phyloP scores from a whole-genome alignment of 2,888 invertebrate genomes.

The Pardosa pseudoannulata region DNA sequence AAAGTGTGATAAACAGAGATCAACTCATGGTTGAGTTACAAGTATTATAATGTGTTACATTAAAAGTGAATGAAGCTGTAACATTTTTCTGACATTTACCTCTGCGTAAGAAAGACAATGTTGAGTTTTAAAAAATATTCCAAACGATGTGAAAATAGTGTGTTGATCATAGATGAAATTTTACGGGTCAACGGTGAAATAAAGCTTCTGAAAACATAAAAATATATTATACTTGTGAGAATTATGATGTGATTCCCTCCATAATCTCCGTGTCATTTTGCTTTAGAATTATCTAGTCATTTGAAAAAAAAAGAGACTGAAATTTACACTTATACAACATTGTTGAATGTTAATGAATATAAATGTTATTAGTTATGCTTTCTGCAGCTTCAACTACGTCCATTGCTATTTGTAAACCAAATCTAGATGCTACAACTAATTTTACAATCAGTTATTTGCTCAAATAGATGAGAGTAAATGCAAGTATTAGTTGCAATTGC shows the following conservation, averaged over 20 bases:
- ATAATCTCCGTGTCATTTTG: conserved; percentile 7
- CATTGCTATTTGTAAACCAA: background rate
- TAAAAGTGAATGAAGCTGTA: background rate
- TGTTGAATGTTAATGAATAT: background rate
- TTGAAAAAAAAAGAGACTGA: background rate
- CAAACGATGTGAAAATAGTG: background rate
- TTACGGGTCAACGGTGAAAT: background rate
- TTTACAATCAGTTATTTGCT: conserved; percentile 15
- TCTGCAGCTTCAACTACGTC: background rate
- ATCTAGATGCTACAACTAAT: background rate
- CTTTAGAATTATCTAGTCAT: background rate
- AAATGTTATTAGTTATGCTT: background rate
- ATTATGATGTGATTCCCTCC: conserved; percentile 11
- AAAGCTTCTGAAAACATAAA: background rate
- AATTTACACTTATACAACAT: background rate
- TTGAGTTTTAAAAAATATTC: background rate
- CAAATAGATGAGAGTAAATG: background rate
- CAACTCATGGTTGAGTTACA: too few relatives aligned
- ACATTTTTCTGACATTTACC: background rate
- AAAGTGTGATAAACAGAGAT: too few relatives aligned
- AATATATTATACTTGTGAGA: background rate
- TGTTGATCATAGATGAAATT: background rate
- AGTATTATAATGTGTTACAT: too few relatives aligned
- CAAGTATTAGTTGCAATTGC: background rate
- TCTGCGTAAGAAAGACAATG: background rate